Conservation (phyloP, 2,113 vertebrate genomes). For the Neoarius graeffei region DNA sequence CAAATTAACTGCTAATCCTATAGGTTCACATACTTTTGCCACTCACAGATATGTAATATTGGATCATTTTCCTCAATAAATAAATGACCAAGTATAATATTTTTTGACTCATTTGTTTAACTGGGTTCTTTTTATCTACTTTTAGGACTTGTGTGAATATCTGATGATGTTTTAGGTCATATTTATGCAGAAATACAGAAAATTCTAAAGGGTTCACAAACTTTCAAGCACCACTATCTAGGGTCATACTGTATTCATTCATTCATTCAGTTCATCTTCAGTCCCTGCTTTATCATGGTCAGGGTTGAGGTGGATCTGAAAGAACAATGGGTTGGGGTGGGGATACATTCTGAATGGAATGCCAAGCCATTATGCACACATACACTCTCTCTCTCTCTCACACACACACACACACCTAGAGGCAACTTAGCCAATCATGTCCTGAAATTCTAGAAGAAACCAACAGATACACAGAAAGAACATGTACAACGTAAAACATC, state of each 20-base stretch:
- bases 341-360: neutral
- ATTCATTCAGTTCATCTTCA: neutral
- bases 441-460: neutral
- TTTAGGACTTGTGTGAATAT: no score
- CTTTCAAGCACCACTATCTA: no score
- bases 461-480: neutral
- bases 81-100: no score
- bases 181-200: no score
- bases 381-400: neutral
- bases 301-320: neutral
- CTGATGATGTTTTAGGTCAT: no score
- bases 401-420: neutral
- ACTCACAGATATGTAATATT: no score
- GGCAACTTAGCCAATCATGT: neutral
- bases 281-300: neutral
- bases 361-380: neutral
- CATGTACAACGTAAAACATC: neutral
- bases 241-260: neutral
- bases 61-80: no score
- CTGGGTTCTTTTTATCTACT: no score
- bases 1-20: no score
- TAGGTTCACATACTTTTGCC: no score
- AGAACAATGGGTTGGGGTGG: neutral
- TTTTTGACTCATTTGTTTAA: no score
- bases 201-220: no score